Percentiles rank a stretch among this genome's conserved stretches.
Evolutionary conservation across 2,113 vertebrate genomes (phyloP).

Genomic region (Corythornis cristatus): DNA sequence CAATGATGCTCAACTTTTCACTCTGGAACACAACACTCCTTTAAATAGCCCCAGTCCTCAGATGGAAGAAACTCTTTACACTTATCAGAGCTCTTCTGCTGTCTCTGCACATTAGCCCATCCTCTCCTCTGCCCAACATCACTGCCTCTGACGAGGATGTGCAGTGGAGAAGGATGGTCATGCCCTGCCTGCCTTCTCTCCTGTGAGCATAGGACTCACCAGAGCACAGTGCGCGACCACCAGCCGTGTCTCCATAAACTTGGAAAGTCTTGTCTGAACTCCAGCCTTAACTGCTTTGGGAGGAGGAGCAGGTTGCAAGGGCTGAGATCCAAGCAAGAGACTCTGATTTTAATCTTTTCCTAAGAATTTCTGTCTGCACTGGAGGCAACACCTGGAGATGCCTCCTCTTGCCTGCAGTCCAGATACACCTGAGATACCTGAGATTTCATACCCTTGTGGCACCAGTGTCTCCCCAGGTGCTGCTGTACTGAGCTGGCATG

Average conservation of each 20-base stretch:
- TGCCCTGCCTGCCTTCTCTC: background rate
- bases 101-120: background rate
- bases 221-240: background rate
- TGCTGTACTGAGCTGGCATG: background rate
- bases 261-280: background rate
- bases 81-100: background rate
- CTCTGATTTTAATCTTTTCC: slow-evolving; percentile 24
- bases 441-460: background rate
- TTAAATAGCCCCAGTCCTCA: background rate
- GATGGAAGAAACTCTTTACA: background rate
- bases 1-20: background rate
- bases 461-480: background rate
- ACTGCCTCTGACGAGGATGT: too few species aligned
- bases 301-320: background rate
- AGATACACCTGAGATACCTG: background rate
- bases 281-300: background rate
- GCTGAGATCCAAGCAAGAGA: background rate
- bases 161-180: background rate
- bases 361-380: background rate
- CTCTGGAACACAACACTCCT: background rate
- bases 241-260: accelerated
- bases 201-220: accelerated
- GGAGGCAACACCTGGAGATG: background rate
- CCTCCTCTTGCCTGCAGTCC: background rate
- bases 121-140: background rate